Evolutionary conservation across 2,888 invertebrate species (phyloP), one percentile per base, ranked within the genome.

Genomic region (Microdon myrmicae): DNA sequence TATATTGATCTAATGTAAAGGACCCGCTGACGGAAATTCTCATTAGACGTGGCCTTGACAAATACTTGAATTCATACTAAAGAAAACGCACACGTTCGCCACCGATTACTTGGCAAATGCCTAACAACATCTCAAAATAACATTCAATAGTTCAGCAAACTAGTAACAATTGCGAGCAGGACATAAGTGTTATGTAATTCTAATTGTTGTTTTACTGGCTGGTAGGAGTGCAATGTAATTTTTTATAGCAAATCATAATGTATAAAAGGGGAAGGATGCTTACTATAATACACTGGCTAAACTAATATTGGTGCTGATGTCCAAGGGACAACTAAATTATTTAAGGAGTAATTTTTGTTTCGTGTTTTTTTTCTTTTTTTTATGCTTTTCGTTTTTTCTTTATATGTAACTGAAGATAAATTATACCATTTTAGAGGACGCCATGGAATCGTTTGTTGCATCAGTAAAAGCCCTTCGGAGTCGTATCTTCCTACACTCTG

Each of bases 401-500:
- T n/a, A n/a, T n/a, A n/a, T n/a, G n/a, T n/a, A n/a, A n/a, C 41
- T 19, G 34, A 17, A 49, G 29, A 39, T 43, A 19, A 44, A 13
- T 37, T 74, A 78, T 88, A 90, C 91, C 90, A 90, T 90, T 89
- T 88, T 90, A 83, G 90, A 90, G 88, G 89, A 90, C 86, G 86
- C 88, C 83, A 90, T 87, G 76, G 90, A 90, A 84, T 92, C 91
- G 81, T 90, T 88, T 80, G 91, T 90, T 75, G 91, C 90, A 83
- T 92, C 91, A 80, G 92, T 93, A 84, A 91, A 90, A 78, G 93
- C 92, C 79, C 92, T 87, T 82, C 92, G 87, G 82, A 92, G 87
- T 77, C 90, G 87, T 79, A 90, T 87, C 76, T 92, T 87, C 78
- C 92, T 89, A 78, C 88, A 88, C 85, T 92, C 91, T 83, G 92